Base-by-base conservation (phyloP, 2,888 invertebrate genomes). In the Andrena trimmerana region DNA sequence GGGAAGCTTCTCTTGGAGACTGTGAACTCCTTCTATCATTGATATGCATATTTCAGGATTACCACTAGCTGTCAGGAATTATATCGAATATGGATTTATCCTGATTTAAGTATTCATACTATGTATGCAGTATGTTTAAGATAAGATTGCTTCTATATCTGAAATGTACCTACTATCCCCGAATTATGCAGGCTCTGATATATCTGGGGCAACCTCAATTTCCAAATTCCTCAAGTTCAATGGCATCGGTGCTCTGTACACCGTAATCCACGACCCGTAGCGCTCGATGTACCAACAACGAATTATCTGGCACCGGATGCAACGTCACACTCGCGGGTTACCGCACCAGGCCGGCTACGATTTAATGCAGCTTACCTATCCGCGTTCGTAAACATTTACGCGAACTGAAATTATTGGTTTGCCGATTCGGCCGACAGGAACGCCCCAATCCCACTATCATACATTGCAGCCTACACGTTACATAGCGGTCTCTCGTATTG, bases 311-410 rank as follows among this genome's bases (percentile, higher is more conserved):
- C 29, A 62, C 36, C 80, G 74, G 75, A 82, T 75, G 80, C 57
- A 29, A 80, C 80, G 70, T 82, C 80, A 67, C 50, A 75, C 57
- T 67, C 62, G 75, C 52, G 82, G 80, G 50, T 50, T 54, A 75
- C 81, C 81, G 52, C 79, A 74, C 52, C 60, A 70, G 78, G 27
- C 59, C 24, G 65, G 54, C 54, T 29, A 78, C 75, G 81, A 75
- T 74, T 81, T 74, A 84, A 78, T 76, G 78, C 69, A 71, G 81
- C 82, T 80, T 81, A 82, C 70, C 75, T 81, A 75, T 78, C 82
- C 69, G 27, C 31, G 68, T 68, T 67, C 63, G 82, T 71, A 84
- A 84, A 84, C 78, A 82, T 84, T 84, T 78, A 78, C 74, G 68
- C 63, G 48, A 69, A 63, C 78, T 68, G 78, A 81, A 83, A 83